These are phyloP conservation scores for Hypocryptadius cinnamomeus DNA, from an alignment of 2,113 vertebrate species.

Conservation along the genomic window DNA sequence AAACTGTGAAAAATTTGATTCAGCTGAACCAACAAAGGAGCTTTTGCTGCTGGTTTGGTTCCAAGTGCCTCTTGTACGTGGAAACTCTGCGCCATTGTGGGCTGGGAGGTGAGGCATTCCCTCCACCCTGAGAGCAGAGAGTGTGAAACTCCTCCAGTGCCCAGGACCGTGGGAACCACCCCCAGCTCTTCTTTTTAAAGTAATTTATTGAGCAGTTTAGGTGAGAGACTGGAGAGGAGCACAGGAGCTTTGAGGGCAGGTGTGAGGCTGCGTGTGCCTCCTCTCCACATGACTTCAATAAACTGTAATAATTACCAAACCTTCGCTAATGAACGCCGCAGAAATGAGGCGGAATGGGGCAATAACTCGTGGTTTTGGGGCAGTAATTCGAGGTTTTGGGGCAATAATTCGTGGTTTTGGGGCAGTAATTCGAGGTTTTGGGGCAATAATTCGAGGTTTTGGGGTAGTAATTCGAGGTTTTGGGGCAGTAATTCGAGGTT, in stretches of 20 bases:
- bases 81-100: fast-evolving
- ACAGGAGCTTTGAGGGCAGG: background rate
- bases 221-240: fast-evolving
- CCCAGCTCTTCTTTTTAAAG: background rate
- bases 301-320: fast-evolving
- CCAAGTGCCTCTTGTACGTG: fast-evolving
- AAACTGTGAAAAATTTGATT: background rate
- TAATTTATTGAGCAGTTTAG: background rate
- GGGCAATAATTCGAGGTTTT: background rate
- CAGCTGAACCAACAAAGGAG: background rate
- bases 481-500: background rate
- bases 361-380: background rate
- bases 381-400: background rate
- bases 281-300: fast-evolving
- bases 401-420: background rate
- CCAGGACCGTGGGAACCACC: fast-evolving
- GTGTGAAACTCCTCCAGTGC: fast-evolving
- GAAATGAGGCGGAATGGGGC: background rate
- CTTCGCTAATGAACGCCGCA: fast-evolving
- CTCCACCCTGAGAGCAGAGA: too few species aligned
- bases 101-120: background rate
- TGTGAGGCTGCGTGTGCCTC: fast-evolving
- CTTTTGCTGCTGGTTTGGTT: background rate
- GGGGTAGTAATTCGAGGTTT: background rate
- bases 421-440: background rate